Evolutionary conservation across 2,888 invertebrate genomes (phyloP).

Genomic region (Eurois occulta): DNA sequence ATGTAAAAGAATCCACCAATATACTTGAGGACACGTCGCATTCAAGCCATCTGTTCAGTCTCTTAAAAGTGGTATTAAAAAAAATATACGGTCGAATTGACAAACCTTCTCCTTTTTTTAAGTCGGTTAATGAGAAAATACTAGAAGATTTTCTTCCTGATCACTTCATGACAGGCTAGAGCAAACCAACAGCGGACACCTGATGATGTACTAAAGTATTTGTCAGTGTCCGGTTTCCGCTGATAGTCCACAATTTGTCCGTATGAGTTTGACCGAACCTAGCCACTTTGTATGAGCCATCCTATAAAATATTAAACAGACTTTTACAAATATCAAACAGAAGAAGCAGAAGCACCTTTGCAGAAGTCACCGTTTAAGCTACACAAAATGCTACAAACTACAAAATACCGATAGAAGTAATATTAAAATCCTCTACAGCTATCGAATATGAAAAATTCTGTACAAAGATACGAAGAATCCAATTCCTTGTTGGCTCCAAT

Average conservation of each 20-base stretch:
- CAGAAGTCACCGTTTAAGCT: constrained; percentile 1
- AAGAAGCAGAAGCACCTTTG: no score
- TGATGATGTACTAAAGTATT: not conserved
- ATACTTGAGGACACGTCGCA: no score
- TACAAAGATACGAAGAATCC: constrained; percentile 59
- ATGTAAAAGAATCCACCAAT: no score
- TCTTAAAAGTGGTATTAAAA: no score
- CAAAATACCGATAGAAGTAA: constrained; percentile 30
- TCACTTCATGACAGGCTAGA: no score
- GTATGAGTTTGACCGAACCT: not conserved
- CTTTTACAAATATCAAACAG: not conserved
- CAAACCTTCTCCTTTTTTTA: no score
- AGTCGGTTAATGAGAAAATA: no score
- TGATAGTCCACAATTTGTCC: not conserved
- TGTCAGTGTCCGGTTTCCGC: not conserved
- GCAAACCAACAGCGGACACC: no score
- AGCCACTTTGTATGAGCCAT: no score
- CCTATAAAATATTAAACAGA: not conserved
- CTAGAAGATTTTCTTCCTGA: no score
- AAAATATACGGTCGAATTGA: no score
- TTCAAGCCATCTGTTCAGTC: no score
- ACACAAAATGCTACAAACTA: constrained; percentile 18
- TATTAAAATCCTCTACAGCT: constrained; percentile 47
- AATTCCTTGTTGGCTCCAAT: constrained; percentile 63
- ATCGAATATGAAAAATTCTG: constrained; percentile 63